A percentile compares a stretch with the other conserved stretches of the same genome.
Evolutionary conservation across 2,113 vertebrate species (phyloP).

Genomic region (Onychorhynchus coronatus): DNA sequence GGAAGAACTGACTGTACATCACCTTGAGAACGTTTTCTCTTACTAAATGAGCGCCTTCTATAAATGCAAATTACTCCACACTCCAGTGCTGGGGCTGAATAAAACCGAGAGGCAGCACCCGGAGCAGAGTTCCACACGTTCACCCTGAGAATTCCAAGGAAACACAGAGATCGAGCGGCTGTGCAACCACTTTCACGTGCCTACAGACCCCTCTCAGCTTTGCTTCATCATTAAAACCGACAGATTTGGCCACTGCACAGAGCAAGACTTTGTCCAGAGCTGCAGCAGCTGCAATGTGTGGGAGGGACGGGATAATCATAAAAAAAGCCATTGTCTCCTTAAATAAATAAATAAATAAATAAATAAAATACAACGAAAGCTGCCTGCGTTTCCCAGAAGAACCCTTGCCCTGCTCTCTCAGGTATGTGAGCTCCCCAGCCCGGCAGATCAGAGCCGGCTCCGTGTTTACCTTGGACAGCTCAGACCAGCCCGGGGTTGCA

Average conservation of each 20-base stretch:
- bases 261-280: neutral
- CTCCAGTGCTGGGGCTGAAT: neutral
- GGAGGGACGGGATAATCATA: neutral
- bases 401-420: accelerated
- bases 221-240: neutral
- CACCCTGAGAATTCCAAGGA: neutral
- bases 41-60: neutral
- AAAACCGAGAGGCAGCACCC: neutral
- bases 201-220: neutral
- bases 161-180: neutral
- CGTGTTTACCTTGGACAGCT: conserved; percentile 49
- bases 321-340: neutral
- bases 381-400: neutral
- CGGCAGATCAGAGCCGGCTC: neutral
- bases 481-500: neutral
- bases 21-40: neutral
- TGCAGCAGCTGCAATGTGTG: neutral
- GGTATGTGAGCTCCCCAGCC: neutral
- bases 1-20: neutral
- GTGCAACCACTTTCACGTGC: neutral
- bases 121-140: neutral
- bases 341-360: neutral
- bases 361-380: neutral
- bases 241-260: neutral
- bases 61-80: neutral